Percentiles rank a stretch among this genome's conserved stretches.
phyloP scores from a whole-genome alignment of 2,113 vertebrate species.

The Lates calcarifer region DNA sequence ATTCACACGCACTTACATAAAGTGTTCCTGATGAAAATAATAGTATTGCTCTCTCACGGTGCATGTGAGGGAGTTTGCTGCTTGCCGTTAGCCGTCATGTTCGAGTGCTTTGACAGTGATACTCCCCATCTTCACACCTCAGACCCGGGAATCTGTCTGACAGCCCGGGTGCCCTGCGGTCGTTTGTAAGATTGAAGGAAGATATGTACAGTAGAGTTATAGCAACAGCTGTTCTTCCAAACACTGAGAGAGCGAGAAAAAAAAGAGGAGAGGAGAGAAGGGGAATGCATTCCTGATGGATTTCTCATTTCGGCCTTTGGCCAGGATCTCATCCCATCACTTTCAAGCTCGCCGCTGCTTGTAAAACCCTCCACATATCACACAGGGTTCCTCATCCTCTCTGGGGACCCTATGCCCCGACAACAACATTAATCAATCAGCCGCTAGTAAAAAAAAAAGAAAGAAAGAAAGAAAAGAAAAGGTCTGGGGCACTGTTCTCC shows the following conservation, averaged over 20 bases:
- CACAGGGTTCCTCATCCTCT: constrained; percentile 85
- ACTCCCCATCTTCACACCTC: constrained; percentile 60
- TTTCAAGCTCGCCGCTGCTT: constrained; percentile 88
- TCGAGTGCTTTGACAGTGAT: constrained; percentile 51
- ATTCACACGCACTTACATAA: not conserved
- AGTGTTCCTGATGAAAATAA: not conserved
- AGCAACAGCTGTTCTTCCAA: constrained; percentile 90
- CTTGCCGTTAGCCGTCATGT: constrained; percentile 40
- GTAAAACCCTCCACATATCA: constrained; percentile 91
- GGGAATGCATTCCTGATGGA: constrained; percentile 90
- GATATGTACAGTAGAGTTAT: constrained; percentile 85
- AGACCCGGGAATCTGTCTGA: constrained; percentile 59
- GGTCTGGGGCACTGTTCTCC: constrained; percentile 75
- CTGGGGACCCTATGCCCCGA: constrained; percentile 81
- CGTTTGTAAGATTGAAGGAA: constrained; percentile 75
- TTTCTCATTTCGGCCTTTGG: constrained; percentile 92
- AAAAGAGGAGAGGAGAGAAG: constrained; percentile 68
- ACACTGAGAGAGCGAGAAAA: constrained; percentile 58
- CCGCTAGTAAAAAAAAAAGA: constrained; percentile 67
- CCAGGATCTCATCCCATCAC: constrained; percentile 89
- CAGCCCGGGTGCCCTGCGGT: constrained; percentile 68
- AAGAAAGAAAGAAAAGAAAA: constrained; percentile 33
- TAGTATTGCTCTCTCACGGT: not conserved
- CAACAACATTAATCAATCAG: constrained; percentile 88
- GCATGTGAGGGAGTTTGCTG: constrained; percentile 29